A percentile compares a stretch with the other conserved stretches of the same genome.
These are phyloP conservation scores for Galerucella nymphaeae DNA, from an alignment of 2,888 invertebrate species.

Conservation along the genomic window DNA sequence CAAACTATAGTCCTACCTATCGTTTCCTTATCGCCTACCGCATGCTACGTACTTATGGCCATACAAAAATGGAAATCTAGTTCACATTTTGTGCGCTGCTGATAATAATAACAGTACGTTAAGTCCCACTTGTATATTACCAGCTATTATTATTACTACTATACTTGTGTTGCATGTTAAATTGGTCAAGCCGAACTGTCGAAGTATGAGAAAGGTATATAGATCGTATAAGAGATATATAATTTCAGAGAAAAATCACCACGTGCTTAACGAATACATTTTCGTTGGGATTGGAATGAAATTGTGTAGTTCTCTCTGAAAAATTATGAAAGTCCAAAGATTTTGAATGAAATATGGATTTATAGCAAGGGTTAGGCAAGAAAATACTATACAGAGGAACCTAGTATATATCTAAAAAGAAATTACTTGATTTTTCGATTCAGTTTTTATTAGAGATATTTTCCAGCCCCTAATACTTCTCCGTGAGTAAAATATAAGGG, in stretches of 20 bases:
- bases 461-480: too few relatives aligned
- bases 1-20: conserved; percentile 23
- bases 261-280: background rate
- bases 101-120: conserved; percentile 42
- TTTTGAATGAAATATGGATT: too few relatives aligned
- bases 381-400: too few relatives aligned
- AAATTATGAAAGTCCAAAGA: too few relatives aligned
- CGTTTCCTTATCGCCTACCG: conserved; percentile 32
- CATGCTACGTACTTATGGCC: conserved; percentile 31
- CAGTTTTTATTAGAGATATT: too few relatives aligned
- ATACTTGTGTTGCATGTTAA: conserved; percentile 44
- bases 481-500: too few relatives aligned
- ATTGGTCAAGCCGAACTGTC: conserved; percentile 41
- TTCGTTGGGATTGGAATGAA: background rate
- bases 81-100: conserved; percentile 35
- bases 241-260: background rate
- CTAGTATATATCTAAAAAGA: too few relatives aligned
- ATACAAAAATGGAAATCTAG: conserved; percentile 40
- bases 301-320: too few relatives aligned
- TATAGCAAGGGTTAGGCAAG: too few relatives aligned
- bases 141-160: conserved; percentile 42
- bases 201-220: conserved; percentile 28
- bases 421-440: too few relatives aligned
- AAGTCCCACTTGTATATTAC: conserved; percentile 44
- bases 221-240: background rate